Evolutionary conservation across 2,888 invertebrate genomes (phyloP).

Genomic region (Lithophane ornitopus): DNA sequence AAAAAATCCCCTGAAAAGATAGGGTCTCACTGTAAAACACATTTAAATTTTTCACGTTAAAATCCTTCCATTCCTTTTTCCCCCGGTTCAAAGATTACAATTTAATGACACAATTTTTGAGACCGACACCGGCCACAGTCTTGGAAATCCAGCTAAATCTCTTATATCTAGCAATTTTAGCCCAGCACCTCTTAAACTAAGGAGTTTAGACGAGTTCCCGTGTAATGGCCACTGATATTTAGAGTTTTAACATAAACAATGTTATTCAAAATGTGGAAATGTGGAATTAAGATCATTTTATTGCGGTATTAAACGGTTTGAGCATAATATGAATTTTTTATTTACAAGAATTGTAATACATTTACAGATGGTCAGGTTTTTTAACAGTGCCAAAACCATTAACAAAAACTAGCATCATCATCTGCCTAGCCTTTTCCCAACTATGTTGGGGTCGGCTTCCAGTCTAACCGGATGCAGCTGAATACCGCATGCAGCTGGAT

Average conservation of each 20-base stretch:
- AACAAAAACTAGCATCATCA: too few species aligned
- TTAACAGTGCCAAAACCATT: too few species aligned
- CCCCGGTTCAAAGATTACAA: slow-evolving; percentile 52
- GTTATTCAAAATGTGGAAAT: neutral
- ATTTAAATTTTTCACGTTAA: neutral
- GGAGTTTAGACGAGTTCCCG: slow-evolving; percentile 24
- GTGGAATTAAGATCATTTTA: neutral
- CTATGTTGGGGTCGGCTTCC: too few species aligned
- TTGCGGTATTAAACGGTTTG: neutral
- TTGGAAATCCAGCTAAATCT: slow-evolving; percentile 50
- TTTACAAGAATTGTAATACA: too few species aligned
- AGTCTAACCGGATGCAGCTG: too few species aligned
- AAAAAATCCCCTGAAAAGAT: neutral
- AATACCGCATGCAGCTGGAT: too few species aligned
- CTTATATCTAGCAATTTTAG: slow-evolving; percentile 52
- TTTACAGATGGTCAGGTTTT: too few species aligned
- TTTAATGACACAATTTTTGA: slow-evolving; percentile 56
- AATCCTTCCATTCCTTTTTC: slow-evolving; percentile 16
- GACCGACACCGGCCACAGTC: slow-evolving; percentile 38
- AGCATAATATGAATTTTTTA: neutral
- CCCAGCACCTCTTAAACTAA: slow-evolving; percentile 42
- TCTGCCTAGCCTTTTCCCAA: too few species aligned
- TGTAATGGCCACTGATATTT: slow-evolving; percentile 1
- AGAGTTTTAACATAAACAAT: slow-evolving; percentile 8
- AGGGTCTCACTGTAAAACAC: neutral